These are phyloP conservation scores for Perca schrenkii DNA, from an alignment of 2,113 vertebrate genomes.

Conservation along the genomic window DNA sequence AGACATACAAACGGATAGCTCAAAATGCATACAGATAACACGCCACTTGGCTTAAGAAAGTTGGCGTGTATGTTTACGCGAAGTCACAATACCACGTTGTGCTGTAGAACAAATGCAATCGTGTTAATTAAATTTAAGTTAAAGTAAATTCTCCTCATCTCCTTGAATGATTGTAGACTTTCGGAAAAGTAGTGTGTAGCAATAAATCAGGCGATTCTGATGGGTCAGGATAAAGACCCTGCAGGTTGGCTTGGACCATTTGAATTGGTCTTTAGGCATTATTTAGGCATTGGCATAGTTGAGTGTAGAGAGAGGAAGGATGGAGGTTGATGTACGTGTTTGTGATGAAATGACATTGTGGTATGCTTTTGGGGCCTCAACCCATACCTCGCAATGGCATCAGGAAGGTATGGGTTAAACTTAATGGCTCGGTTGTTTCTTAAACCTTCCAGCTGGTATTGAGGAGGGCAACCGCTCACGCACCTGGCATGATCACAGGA, in stretches of 20 bases:
- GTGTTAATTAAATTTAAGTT: not conserved
- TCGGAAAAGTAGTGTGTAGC: not conserved
- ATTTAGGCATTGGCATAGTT: too few species aligned
- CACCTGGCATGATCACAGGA: constrained; percentile 37
- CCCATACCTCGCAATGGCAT: not conserved
- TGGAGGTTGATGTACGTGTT: not conserved
- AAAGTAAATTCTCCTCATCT: not conserved
- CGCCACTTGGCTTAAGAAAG: too few species aligned
- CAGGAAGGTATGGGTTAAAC: constrained; percentile 14
- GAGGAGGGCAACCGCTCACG: constrained; percentile 28
- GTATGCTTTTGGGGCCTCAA: not conserved
- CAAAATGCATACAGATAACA: too few species aligned
- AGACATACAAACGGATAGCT: too few species aligned
- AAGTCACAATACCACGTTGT: too few species aligned
- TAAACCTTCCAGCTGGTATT: constrained; percentile 40
- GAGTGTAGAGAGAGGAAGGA: not conserved
- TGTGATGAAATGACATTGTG: not conserved
- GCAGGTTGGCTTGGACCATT: not conserved
- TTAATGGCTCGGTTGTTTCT: constrained; percentile 22
- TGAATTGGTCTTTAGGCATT: not conserved
- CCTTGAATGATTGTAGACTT: not conserved
- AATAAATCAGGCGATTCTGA: not conserved
- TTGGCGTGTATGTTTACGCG: too few species aligned
- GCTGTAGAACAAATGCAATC: not conserved
- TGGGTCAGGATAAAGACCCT: not conserved